These are phyloP conservation scores for Asbolus verrucosus DNA, from an alignment of 1,140 invertebrate genomes.

Conservation along the genomic window DNA sequence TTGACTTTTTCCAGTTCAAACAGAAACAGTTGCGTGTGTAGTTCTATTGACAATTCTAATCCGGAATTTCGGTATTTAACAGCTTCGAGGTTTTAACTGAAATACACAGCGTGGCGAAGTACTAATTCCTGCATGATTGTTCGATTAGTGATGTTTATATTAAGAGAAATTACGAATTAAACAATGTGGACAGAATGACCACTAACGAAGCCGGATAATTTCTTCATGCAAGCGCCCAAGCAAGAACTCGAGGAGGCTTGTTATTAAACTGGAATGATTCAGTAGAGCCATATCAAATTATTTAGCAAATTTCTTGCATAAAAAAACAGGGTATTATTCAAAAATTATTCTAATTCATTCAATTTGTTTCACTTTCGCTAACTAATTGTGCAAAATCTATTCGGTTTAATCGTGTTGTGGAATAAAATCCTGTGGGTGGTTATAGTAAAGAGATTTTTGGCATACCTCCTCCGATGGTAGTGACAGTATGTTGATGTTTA, in stretches of 20 bases:
- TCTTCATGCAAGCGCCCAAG: constrained; percentile 23
- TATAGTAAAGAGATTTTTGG: neutral
- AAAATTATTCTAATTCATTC: constrained; percentile 23
- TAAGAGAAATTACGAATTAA: constrained; percentile 22
- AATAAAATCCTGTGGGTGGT: constrained; percentile 9
- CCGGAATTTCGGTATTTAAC: too few relatives aligned
- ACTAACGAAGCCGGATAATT: neutral
- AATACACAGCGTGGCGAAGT: too few relatives aligned
- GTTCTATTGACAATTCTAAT: too few relatives aligned
- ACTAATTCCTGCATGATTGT: too few relatives aligned
- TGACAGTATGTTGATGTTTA: constrained; percentile 69
- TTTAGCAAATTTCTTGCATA: too few relatives aligned
- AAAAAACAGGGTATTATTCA: too few relatives aligned
- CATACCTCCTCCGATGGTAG: constrained; percentile 74
- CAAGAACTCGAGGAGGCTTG: constrained; percentile 25
- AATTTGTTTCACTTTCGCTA: constrained; percentile 25
- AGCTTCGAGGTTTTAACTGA: too few relatives aligned
- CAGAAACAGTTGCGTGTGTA: too few relatives aligned
- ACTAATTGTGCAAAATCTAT: constrained; percentile 14
- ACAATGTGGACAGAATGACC: neutral
- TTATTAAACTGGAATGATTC: constrained; percentile 1
- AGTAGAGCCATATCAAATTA: constrained; percentile 1
- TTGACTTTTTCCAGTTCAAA: too few relatives aligned
- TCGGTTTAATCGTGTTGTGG: constrained; percentile 14
- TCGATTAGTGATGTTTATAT: too few relatives aligned